Evolutionary conservation across 2,888 invertebrate species (phyloP).

Genomic region (Sepiola atlantica): DNA sequence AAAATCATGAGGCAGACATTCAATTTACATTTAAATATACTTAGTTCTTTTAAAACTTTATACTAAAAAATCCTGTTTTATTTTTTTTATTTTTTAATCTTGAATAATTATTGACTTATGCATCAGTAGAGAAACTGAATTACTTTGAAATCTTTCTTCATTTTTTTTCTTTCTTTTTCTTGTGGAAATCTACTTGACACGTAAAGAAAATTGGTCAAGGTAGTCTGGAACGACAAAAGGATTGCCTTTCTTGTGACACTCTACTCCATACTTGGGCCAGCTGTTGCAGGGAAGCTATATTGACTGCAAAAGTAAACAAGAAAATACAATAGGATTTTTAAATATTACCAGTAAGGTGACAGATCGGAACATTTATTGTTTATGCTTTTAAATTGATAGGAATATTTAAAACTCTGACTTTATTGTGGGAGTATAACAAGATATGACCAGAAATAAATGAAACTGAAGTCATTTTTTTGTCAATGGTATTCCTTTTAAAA

Average conservation of each 20-base stretch:
- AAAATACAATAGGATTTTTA: background rate
- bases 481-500: too few species aligned
- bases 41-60: background rate
- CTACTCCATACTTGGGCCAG: background rate
- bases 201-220: background rate
- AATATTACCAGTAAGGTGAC: background rate
- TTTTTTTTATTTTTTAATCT: background rate
- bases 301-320: background rate
- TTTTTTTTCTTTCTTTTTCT: background rate
- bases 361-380: background rate
- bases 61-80: background rate
- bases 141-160: background rate
- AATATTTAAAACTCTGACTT: background rate
- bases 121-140: background rate
- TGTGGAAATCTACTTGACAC: background rate
- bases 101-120: background rate
- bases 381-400: background rate
- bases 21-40: background rate
- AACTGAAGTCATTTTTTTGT: too few species aligned
- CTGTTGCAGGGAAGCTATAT: background rate
- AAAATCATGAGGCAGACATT: background rate
- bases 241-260: background rate
- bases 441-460: too few species aligned
- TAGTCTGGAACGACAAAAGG: background rate
- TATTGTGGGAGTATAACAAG: background rate